These are phyloP conservation scores for Drosophila pruinosa DNA, from an alignment of 1,140 invertebrate species.

Conservation along the genomic window DNA sequence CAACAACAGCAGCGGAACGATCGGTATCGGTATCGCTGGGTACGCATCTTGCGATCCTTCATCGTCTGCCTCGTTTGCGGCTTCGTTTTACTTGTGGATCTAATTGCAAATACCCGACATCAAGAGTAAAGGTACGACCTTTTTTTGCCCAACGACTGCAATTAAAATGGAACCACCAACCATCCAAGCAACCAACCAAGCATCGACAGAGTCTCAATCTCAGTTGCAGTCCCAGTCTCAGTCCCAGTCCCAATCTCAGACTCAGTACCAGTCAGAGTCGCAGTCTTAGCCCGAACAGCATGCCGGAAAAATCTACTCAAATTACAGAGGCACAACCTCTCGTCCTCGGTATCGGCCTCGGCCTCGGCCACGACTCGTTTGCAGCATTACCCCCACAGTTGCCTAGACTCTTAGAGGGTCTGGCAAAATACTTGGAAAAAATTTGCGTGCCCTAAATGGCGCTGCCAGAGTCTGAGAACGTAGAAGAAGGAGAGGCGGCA, in stretches of 20 bases:
- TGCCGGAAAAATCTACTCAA: slow-evolving; percentile 78
- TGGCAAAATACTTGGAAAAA: slow-evolving; percentile 62
- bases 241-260: slow-evolving; percentile 1
- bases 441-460: slow-evolving; percentile 65
- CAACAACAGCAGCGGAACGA: slow-evolving; percentile 3
- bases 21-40: slow-evolving; percentile 48
- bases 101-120: slow-evolving; percentile 62
- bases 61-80: slow-evolving; percentile 68
- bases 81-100: slow-evolving; percentile 75
- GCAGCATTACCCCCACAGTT: slow-evolving; percentile 30
- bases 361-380: slow-evolving; percentile 16
- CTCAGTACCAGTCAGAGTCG: neutral
- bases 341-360: slow-evolving; percentile 10
- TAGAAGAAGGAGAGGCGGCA: neutral
- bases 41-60: slow-evolving; percentile 66
- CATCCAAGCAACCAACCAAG: slow-evolving; percentile 33
- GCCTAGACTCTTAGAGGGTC: slow-evolving; percentile 32
- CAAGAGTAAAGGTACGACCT: slow-evolving; percentile 43
- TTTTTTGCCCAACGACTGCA: slow-evolving; percentile 63
- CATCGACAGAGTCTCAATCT: slow-evolving; percentile 29
- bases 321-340: slow-evolving; percentile 56
- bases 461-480: neutral
- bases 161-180: slow-evolving; percentile 77
- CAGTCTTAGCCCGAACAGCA: slow-evolving; percentile 60
- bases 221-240: slow-evolving; percentile 26